Conservation (phyloP, 2,888 invertebrate species). For the Elgonia sp. region DNA sequence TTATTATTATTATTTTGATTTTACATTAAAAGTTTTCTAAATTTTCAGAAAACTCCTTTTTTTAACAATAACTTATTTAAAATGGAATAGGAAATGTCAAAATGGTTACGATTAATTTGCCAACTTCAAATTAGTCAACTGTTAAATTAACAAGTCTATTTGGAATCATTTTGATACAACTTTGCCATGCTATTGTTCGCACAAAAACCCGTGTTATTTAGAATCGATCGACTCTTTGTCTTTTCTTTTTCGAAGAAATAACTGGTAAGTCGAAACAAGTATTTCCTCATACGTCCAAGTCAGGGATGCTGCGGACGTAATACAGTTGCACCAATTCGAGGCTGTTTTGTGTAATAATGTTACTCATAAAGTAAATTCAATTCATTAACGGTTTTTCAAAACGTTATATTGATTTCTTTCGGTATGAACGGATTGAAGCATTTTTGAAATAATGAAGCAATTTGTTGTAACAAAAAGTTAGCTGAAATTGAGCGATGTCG, state of each 20-base stretch:
- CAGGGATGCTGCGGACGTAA: constrained; percentile 58
- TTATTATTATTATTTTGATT: not conserved
- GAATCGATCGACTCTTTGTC: constrained; percentile 46
- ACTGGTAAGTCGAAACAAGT: constrained; percentile 44
- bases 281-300: constrained; percentile 54
- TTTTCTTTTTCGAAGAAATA: constrained; percentile 35
- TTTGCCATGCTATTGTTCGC: not conserved
- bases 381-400: constrained; percentile 26
- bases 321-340: constrained; percentile 49
- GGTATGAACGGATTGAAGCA: no score
- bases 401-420: no score
- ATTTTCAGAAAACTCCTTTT: no score
- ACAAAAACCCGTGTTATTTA: constrained; percentile 25
- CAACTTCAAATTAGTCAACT: constrained; percentile 9
- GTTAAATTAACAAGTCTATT: not conserved
- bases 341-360: constrained; percentile 36
- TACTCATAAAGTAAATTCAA: constrained; percentile 31
- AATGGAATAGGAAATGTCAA: no score
- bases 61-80: no score
- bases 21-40: not conserved
- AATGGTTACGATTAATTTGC: not conserved
- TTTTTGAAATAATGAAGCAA: no score
- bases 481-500: no score
- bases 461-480: no score
- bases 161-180: not conserved